phyloP scores from a whole-genome alignment of 2,113 vertebrate species.

The Epinephelus lanceolatus region DNA sequence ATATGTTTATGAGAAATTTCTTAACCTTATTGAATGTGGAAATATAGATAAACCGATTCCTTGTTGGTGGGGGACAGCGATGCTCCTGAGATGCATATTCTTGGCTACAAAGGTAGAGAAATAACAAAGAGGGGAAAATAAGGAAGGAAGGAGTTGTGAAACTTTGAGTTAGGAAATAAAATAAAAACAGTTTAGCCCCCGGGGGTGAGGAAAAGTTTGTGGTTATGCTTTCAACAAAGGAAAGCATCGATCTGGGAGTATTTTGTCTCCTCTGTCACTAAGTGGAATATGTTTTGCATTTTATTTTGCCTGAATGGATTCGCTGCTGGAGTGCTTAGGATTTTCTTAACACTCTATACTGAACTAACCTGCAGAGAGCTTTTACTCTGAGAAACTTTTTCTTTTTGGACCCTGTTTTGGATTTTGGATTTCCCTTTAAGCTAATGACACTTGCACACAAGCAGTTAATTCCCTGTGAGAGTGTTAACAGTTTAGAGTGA shows the following conservation, averaged over 20 bases:
- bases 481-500: constrained; percentile 49
- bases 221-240: constrained; percentile 52
- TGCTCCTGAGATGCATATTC: constrained; percentile 50
- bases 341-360: constrained; percentile 48
- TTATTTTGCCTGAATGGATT: constrained; percentile 52
- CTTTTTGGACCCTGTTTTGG: constrained; percentile 26
- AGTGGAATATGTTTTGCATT: constrained; percentile 55
- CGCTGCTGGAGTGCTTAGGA: constrained; percentile 36
- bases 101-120: constrained; percentile 36
- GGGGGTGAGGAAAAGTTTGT: constrained; percentile 61
- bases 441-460: constrained; percentile 45
- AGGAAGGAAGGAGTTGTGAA: constrained; percentile 29
- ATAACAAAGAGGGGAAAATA: constrained; percentile 1
- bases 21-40: not conserved
- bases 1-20: not conserved
- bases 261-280: constrained; percentile 40
- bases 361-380: constrained; percentile 49
- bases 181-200: constrained; percentile 33
- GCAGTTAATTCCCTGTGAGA: constrained; percentile 61
- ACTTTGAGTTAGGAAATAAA: constrained; percentile 48
- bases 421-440: constrained; percentile 59
- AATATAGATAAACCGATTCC: constrained; percentile 22
- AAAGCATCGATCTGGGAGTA: constrained; percentile 53
- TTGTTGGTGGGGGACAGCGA: constrained; percentile 1
- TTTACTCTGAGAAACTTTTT: constrained; percentile 31